Percentiles rank a stretch among this genome's conserved stretches.
These are phyloP conservation scores for Drosophila picticornis DNA, from an alignment of 2,888 invertebrate genomes.

Conservation along the genomic window DNA sequence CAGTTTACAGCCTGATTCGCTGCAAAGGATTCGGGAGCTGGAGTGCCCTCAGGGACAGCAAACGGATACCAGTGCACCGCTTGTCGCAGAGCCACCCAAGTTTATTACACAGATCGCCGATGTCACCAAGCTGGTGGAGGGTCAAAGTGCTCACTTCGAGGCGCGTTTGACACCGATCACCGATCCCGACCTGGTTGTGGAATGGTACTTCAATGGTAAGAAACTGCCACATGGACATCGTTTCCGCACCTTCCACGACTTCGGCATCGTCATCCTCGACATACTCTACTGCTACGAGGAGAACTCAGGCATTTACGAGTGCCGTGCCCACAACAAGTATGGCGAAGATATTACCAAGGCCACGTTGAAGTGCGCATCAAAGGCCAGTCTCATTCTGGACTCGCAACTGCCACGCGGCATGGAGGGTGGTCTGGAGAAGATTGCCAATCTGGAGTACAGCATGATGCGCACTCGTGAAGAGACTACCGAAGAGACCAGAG, in stretches of 20 bases:
- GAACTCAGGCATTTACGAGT: conserved; percentile 97
- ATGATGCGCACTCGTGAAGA: conserved; percentile 92
- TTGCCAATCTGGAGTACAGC: conserved; percentile 96
- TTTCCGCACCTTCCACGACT: conserved; percentile 98
- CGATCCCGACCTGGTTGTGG: conserved; percentile 97
- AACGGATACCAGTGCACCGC: conserved; percentile 87
- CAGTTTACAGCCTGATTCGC: conserved; percentile 95
- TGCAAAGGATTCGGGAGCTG: conserved; percentile 94
- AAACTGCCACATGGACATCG: conserved; percentile 97
- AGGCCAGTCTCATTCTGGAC: conserved; percentile 95
- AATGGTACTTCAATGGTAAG: conserved; percentile 97
- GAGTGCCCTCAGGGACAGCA: conserved; percentile 90
- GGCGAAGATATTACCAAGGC: conserved; percentile 95
- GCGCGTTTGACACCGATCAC: conserved; percentile 96
- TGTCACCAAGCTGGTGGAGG: conserved; percentile 94
- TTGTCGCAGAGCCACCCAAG: conserved; percentile 93
- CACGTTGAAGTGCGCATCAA: conserved; percentile 93
- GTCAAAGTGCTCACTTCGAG: conserved; percentile 97
- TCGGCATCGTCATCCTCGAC: conserved; percentile 97
- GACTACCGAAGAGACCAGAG: conserved; percentile 90
- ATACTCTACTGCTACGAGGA: conserved; percentile 98
- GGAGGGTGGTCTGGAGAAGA: conserved; percentile 97
- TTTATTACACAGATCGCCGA: conserved; percentile 95
- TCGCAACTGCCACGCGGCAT: conserved; percentile 97
- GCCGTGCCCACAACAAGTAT: conserved; percentile 95